Evolutionary conservation across 1,140 invertebrate genomes (phyloP).

Genomic region (Micrasema longulum): DNA sequence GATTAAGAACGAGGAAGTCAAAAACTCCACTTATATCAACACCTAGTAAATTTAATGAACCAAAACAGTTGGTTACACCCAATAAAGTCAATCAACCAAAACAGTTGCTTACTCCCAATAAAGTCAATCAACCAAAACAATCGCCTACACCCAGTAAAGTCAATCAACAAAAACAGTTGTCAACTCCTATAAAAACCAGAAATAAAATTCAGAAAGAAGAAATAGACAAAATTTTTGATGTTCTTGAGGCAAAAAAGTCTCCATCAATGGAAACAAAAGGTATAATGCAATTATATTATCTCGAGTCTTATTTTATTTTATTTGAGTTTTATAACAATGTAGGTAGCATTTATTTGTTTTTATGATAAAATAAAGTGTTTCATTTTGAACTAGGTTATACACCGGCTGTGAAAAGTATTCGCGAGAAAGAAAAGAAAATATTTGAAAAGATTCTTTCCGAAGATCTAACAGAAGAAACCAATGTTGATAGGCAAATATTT

Average conservation of each 20-base stretch:
- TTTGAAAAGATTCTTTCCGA: slow-evolving; percentile 28
- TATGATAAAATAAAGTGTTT: no score
- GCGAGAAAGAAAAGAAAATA: slow-evolving; percentile 22
- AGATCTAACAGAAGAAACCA: not conserved
- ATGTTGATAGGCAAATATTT: slow-evolving; percentile 6
- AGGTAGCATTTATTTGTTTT: no score
- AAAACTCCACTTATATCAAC: slow-evolving; percentile 13
- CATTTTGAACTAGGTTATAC: not conserved
- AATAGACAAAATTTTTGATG: not conserved
- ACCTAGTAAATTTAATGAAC: no score
- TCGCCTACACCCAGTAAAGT: no score
- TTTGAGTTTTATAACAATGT: no score
- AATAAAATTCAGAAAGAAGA: slow-evolving; percentile 14
- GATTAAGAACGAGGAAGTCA: not conserved
- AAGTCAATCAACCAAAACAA: no score
- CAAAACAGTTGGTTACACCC: no score
- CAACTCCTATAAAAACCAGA: not conserved
- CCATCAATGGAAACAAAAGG: not conserved
- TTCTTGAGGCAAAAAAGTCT: not conserved
- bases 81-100: no score
- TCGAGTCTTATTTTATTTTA: no score
- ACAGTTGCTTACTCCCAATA: no score
- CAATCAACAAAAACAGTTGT: no score
- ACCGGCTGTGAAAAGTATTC: slow-evolving; percentile 12
- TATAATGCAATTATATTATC: no score